Conservation (phyloP, 2,113 vertebrate species). For the Hippocampus barbouri region DNA sequence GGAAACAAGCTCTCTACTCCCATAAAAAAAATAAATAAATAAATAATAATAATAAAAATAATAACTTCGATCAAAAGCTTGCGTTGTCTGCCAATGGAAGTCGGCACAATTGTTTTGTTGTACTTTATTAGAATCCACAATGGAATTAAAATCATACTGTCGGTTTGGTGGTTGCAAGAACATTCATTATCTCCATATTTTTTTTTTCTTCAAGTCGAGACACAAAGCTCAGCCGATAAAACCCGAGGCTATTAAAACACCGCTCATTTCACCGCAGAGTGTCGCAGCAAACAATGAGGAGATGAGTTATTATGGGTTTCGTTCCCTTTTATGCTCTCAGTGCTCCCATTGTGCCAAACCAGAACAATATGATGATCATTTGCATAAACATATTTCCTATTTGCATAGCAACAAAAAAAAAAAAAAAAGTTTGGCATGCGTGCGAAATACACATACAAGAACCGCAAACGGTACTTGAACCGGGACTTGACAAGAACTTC, state of each 20-base stretch:
- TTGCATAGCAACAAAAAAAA: conserved; percentile 11
- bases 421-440: neutral
- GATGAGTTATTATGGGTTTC: conserved; percentile 5
- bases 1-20: conserved; percentile 17
- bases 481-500: conserved; percentile 20
- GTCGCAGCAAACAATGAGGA: conserved; percentile 7
- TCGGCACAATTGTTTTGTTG: neutral
- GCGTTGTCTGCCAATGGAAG: neutral
- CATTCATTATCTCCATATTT: neutral
- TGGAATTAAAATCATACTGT: conserved; percentile 3
- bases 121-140: neutral
- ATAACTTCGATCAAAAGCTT: conserved; percentile 39
- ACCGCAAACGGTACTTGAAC: conserved; percentile 13
- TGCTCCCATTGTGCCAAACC: conserved; percentile 8
- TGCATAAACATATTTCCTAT: conserved; percentile 39
- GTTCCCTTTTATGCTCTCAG: conserved; percentile 20
- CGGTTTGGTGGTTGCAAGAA: neutral
- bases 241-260: conserved; percentile 4
- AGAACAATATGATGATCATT: conserved; percentile 33
- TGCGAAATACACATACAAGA: conserved; percentile 14
- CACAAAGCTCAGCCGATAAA: conserved; percentile 8
- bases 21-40: too few species aligned
- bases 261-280: neutral
- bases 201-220: neutral
- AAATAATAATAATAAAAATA: neutral